Base-by-base conservation (phyloP, 1,140 invertebrate species). In the Papilio machaon region DNA sequence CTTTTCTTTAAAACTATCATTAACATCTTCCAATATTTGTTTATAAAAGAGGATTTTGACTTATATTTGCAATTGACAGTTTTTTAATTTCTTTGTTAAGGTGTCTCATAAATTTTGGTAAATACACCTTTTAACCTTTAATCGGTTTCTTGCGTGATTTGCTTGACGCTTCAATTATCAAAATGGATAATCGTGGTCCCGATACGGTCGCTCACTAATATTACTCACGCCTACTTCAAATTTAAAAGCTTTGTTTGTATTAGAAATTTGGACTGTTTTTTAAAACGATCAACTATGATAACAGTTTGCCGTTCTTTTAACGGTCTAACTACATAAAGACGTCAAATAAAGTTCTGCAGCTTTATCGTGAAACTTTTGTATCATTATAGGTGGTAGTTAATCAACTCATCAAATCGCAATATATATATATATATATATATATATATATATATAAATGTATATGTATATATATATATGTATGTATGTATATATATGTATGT, bases 101-200 rank as follows among this genome's bases (percentile, higher is more conserved):
- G 64, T 70, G 64, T 70, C 64, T 70, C 30, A 70, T 70, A 78
- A 60, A 38, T 58, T 78, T 78, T 58, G 75, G 49, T 58, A 54
- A 78, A 78, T 38, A 78, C 23, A 58, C 75, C 75, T 78, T 78
- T 78, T 78, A 76, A 78, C 30, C 49, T 78, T 60, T 78, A 78
- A 78, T 78, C 23, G 30, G 52, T 58, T 58, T 58, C 4, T 78
- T 78, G 75, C 75, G 75, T 78, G 75, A 78, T 78, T 23, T 58
- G 30, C 30, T 58, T 60, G 75, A 78, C 49, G 75, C 52, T 78
- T 78, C 75, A 78, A 78, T 78, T 78, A 78, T 78, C 75, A 78
- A 78, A 78, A 78, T 78, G 75, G 75, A 78, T 78, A 78, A 78
- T 78, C 75, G 75, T 78, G 30, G 52, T 58, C 75, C 38, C 75